These are phyloP conservation scores for Alcedo quadribrachys DNA, from an alignment of 2,797 vertebrate genomes.

Conservation along the genomic window DNA sequence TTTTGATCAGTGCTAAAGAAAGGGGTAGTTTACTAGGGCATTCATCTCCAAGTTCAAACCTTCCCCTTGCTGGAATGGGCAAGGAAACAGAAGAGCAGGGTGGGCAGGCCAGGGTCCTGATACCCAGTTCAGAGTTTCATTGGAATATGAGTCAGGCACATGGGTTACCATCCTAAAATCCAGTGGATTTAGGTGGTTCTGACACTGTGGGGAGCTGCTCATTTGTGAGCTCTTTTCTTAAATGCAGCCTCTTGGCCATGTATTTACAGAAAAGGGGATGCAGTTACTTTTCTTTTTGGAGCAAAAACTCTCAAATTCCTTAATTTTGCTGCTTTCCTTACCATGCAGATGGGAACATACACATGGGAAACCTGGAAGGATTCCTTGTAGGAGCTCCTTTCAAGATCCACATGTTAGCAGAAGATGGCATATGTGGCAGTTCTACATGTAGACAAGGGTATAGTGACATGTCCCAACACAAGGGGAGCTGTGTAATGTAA, in stretches of 20 bases:
- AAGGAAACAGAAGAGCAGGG: neutral
- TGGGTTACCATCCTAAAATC: neutral
- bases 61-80: neutral
- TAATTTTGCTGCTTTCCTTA: neutral
- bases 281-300: neutral
- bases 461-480: rapidly evolving
- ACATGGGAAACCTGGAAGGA: neutral
- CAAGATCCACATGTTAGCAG: neutral
- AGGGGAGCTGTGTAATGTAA: neutral
- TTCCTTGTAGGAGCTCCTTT: neutral
- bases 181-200: neutral
- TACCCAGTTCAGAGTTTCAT: neutral
- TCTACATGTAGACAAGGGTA: neutral
- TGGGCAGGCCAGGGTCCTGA: neutral
- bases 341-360: neutral
- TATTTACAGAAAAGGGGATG: neutral
- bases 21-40: neutral
- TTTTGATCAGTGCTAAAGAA: neutral
- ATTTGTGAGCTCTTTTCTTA: neutral
- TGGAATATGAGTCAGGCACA: neutral
- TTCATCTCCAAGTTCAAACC: neutral
- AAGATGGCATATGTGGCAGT: neutral
- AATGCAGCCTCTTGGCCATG: neutral
- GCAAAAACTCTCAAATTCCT: neutral
- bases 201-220: neutral